Percentiles rank a stretch among this genome's conserved stretches.
phyloP scores from a whole-genome alignment of 2,797 vertebrate genomes.

The Salarias fasciatus region DNA sequence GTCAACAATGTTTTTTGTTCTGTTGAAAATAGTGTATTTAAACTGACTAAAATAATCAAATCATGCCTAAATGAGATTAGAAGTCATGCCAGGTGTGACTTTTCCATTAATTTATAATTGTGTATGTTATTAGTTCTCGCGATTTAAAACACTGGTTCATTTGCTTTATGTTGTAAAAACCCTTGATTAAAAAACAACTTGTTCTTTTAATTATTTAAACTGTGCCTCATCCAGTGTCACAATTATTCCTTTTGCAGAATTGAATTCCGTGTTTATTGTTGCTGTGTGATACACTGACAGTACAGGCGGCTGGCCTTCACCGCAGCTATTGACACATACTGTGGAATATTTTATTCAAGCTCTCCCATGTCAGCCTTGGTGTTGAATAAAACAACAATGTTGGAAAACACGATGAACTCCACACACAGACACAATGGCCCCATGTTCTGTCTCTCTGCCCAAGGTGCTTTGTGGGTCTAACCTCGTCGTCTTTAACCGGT shows the following conservation, averaged over 20 bases:
- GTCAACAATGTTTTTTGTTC: no score
- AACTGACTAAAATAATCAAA: no score
- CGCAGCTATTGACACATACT: slow-evolving; percentile 11
- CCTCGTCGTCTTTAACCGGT: slow-evolving; percentile 1
- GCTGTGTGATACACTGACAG: background rate
- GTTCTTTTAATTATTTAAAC: no score
- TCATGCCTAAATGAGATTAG: no score
- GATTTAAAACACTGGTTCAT: no score
- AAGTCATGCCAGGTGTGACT: background rate
- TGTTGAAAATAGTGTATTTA: no score
- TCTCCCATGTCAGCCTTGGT: background rate
- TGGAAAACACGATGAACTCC: background rate
- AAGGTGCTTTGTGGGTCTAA: slow-evolving; percentile 4
- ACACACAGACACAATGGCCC: background rate
- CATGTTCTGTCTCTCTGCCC: background rate
- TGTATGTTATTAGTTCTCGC: no score
- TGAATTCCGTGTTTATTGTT: slow-evolving; percentile 10
- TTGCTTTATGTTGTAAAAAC: no score
- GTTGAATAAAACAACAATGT: background rate
- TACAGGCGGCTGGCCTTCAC: slow-evolving; percentile 26
- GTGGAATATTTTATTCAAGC: slow-evolving; percentile 4
- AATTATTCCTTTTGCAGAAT: background rate
- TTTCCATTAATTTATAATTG: no score
- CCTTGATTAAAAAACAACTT: no score
- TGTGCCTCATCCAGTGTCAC: background rate